Evolutionary conservation across 2,888 invertebrate species (phyloP), one percentile per base, ranked within the genome.

Genomic region (Amblyteles armatorius): DNA sequence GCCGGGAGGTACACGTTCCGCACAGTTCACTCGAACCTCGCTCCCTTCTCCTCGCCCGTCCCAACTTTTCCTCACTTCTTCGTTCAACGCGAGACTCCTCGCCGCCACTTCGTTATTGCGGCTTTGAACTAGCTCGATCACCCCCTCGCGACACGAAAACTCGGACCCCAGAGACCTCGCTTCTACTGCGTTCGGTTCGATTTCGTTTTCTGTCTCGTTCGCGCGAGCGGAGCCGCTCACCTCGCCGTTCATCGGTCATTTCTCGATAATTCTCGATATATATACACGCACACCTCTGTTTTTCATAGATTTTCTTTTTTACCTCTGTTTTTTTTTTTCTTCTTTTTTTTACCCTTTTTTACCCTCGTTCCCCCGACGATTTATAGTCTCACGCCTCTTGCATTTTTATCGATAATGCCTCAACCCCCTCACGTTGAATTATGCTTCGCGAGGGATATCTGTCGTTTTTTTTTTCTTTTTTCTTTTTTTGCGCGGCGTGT

Each of bases 331-430:
- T 26, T 69, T 57, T 63, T 57, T 19, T 65, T 40, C 36, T 68
- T 36, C 29, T 44, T 65, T 29, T 36, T 52, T 57, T 36, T 68
- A 22, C 3, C n/a, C 19, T 40, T 19, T 36, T 33, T 72, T 44
- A 16, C 16, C 44, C 40, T 4, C 1, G 16, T 33, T 76, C 52
- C 36, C 29, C 16, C 57, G 40, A 57, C 40, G 68, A 77, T 77
- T 77, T 48, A 78, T 78, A 40, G 78, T 57, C 40, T 57, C 55
- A 9, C 78, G 55, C 55, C 55, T 55, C 55, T 68, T 29, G 78
- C 36, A 68, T 69, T 81, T 69, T 60, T 74, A 74, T 74, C 74
- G 68, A 69, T 74, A 74, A 82, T 73, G 60, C 63, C 63, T 63
- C 63, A 63, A 63, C 63, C 29, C 63, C 63, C 7, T 60, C 60